Base-by-base conservation (phyloP, 1,140 invertebrate genomes). In the Alviniconcha marisindica region DNA sequence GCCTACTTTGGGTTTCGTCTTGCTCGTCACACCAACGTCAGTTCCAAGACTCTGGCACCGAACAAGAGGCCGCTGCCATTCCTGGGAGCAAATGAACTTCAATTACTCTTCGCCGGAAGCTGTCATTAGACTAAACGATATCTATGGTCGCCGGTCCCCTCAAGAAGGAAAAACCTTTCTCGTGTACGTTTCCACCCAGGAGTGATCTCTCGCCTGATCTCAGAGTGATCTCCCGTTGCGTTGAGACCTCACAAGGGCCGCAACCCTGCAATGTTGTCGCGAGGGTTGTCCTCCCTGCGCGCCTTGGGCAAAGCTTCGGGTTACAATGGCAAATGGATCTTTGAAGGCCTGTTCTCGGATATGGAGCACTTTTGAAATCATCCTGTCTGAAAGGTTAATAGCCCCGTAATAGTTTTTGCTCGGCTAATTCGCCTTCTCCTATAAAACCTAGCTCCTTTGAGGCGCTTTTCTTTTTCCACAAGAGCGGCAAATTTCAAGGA, bases 151-250 rank as follows among this genome's bases (percentile, higher is more conserved):
- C 38, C 18, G 60, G 36, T 33, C 36, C 60, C 10, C 78, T 80
- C 21, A n/a, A 66, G 60, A 40, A 24, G 60, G 78, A n/a, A 80
- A 79, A 60, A 66, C 60, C 78, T 80, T 80, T 80, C 78, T 80
- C 78, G 78, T 80, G 56, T 80, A 80, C 56, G 56, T 80, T 80
- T 80, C 78, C 51, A 66, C 56, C 78, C 56, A 69, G 54, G 56
- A 80, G 78, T 28, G 78, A 66, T 63, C 78, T 66, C 51, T 60
- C 56, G 28, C 12, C 56, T 31, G 73, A 80, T 60, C 78, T 33
- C 38, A 80, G 78, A 80, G 78, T 80, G 78, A 66, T 63, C 78
- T 69, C 78, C 78, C 78, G 78, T 80, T 44, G 78, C 31, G 73
- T 28, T 24, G 73, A 51, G 73, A 76, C 73, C 48, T 76, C 73